Evolutionary conservation across 2,888 invertebrate species (phyloP), one percentile per base, ranked within the genome.

Genomic region (Rhingia campestris): DNA sequence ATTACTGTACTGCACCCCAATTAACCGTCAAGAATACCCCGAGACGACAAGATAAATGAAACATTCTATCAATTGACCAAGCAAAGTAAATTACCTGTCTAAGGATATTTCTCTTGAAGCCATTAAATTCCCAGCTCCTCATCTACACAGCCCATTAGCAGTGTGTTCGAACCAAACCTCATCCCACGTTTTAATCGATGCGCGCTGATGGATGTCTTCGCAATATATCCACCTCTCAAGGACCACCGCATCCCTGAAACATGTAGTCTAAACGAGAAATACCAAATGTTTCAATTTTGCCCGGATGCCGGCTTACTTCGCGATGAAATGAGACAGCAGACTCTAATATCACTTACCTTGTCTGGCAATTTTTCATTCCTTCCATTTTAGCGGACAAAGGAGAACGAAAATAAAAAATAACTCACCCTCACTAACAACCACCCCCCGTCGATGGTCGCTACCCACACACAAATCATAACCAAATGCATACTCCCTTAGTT

Each of bases 391-490:
- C 49, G 43, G 49, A 5, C 30, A 5, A 45, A 37, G 58, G 58
- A 58, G 14, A 49, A 51, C 35, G 45, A 32, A 14, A 41, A 39
- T 41, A 75, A 79, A 73, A 61, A 22, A 14, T 10, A 45, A 32
- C 51, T 41, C 51, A 56, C 3, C 30, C 14, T n/a, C 47, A 32
- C 54, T 47, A 47, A 7, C 14, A 5, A 14, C 33, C 33, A 12
- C 35, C 22, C 6, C 10, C 10, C 33, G 22, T 22, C 22, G 2
- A 22, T 22, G 32, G 43, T 9, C 0, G 12, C 69, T 64, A 75
- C 54, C 66, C 64, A 66, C 39, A 72, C 35, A 67, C 45, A 67
- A 73, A 73, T 69, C 82, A 81, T 75, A 76, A 67, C 76, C 76
- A 81, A 51, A 22, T 63, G 53, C 54, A 53, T 33, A 22, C 9